Conservation (phyloP, 1,140 invertebrate genomes). For the Plectrocnemia conspersa region DNA sequence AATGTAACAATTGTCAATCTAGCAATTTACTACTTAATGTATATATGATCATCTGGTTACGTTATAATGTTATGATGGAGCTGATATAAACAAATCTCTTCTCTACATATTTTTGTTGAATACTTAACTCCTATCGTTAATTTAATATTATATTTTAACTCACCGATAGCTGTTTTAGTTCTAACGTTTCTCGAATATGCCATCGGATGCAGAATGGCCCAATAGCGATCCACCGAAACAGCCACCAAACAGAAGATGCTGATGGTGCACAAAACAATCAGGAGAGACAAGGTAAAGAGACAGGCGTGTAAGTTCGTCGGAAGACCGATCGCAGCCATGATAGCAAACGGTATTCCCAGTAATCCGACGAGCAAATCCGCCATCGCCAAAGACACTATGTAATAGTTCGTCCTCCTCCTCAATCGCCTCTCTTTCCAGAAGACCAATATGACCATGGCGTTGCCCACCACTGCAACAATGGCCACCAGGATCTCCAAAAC, state of each 20-base stretch:
- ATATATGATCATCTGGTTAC: too few species aligned
- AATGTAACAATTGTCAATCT: too few species aligned
- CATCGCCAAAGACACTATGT: conserved; percentile 81
- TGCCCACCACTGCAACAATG: conserved; percentile 74
- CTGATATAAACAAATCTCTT: too few species aligned
- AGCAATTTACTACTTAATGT: too few species aligned
- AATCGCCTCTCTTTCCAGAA: conserved; percentile 72
- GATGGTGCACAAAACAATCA: conserved; percentile 85
- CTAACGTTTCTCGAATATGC: conserved; percentile 81
- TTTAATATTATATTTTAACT: too few species aligned
- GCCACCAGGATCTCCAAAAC: conserved; percentile 76
- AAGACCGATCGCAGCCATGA: conserved; percentile 61
- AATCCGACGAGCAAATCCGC: conserved; percentile 79
- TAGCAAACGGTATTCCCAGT: conserved; percentile 79
- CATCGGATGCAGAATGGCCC: conserved; percentile 88
- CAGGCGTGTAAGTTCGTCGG: conserved; percentile 76
- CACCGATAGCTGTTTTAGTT: conserved; percentile 77
- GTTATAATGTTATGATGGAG: too few species aligned
- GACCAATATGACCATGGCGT: conserved; percentile 78
- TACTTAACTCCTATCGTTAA: too few species aligned
- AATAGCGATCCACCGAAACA: conserved; percentile 86
- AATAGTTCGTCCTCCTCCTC: conserved; percentile 81
- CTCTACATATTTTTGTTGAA: too few species aligned
- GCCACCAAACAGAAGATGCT: conserved; percentile 89
- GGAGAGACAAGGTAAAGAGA: conserved; percentile 78